These are phyloP conservation scores for Pecten maximus DNA, from an alignment of 2,888 invertebrate genomes.

Conservation along the genomic window DNA sequence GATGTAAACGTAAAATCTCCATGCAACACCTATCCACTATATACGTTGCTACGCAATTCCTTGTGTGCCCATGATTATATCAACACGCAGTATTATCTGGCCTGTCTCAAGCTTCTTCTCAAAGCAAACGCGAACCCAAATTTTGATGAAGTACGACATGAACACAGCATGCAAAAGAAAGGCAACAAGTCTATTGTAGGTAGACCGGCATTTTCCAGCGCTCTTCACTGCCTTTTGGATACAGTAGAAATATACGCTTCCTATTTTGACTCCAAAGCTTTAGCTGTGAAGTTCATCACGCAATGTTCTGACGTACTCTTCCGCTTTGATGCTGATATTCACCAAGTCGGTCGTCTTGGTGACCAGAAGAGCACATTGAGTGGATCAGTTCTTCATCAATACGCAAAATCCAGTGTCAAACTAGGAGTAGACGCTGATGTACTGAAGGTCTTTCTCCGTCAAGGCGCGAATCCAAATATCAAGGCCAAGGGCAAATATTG, in stretches of 20 bases:
- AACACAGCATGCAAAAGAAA: conserved; percentile 55
- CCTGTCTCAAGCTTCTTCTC: conserved; percentile 68
- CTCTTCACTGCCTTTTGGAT: conserved; percentile 71
- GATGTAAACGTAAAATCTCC: conserved; percentile 69
- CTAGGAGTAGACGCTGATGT: conserved; percentile 67
- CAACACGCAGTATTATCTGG: conserved; percentile 70
- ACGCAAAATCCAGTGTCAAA: conserved; percentile 68
- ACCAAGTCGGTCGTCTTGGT: conserved; percentile 59
- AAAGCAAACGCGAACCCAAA: conserved; percentile 75
- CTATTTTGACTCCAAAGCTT: conserved; percentile 63
- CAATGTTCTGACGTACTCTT: conserved; percentile 65
- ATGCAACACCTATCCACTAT: conserved; percentile 75
- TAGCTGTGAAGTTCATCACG: conserved; percentile 63
- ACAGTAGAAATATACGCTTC: conserved; percentile 69
- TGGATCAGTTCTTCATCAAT: conserved; percentile 71
- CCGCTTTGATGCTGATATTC: conserved; percentile 58
- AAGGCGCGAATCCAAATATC: conserved; percentile 70
- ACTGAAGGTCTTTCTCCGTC: conserved; percentile 68
- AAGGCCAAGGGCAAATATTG: conserved; percentile 66
- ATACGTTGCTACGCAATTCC: conserved; percentile 74
- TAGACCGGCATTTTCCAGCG: conserved; percentile 65
- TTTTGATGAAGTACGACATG: conserved; percentile 72
- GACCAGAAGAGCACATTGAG: conserved; percentile 60
- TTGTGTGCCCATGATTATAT: conserved; percentile 70
- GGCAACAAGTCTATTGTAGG: conserved; percentile 64